These are phyloP conservation scores for Lonchura striata DNA, from an alignment of 2,113 vertebrate species.

Conservation along the genomic window DNA sequence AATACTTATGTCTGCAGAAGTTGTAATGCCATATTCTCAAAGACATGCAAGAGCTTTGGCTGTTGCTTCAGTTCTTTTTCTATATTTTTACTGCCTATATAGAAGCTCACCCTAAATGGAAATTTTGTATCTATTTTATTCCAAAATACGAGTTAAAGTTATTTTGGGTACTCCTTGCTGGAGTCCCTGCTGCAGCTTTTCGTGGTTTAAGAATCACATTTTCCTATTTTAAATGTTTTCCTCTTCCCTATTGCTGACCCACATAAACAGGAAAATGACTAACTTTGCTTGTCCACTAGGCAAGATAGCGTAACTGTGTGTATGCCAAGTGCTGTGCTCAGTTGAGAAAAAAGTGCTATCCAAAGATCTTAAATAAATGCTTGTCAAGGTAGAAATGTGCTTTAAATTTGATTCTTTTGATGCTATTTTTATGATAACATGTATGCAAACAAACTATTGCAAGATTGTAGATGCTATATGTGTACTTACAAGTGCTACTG, in stretches of 20 bases:
- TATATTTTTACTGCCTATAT: not conserved
- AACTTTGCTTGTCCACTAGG: slow-evolving; percentile 17
- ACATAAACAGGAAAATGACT: slow-evolving; percentile 35
- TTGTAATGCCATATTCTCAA: not conserved
- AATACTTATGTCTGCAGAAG: not conserved
- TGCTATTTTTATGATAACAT: not conserved
- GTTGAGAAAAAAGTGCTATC: not conserved
- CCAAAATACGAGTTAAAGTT: slow-evolving; percentile 26
- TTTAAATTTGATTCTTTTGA: not conserved
- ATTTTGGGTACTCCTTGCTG: slow-evolving; percentile 14
- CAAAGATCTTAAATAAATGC: not conserved
- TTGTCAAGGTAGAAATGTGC: not conserved
- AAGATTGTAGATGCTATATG: not conserved
- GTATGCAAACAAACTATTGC: not conserved
- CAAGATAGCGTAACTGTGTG: not conserved
- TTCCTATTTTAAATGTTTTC: slow-evolving; percentile 52
- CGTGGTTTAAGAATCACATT: slow-evolving; percentile 56
- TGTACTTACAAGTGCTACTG: not conserved
- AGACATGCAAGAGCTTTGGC: not conserved
- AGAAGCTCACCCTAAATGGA: not conserved
- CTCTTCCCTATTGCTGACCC: not conserved
- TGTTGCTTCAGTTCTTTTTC: not conserved
- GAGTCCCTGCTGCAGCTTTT: not conserved
- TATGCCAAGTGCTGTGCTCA: not conserved
- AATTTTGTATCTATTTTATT: not conserved